Percentiles rank a stretch among this genome's conserved stretches.
Evolutionary conservation across 2,888 invertebrate genomes (phyloP).

Genomic region (Escarpia spicata): DNA sequence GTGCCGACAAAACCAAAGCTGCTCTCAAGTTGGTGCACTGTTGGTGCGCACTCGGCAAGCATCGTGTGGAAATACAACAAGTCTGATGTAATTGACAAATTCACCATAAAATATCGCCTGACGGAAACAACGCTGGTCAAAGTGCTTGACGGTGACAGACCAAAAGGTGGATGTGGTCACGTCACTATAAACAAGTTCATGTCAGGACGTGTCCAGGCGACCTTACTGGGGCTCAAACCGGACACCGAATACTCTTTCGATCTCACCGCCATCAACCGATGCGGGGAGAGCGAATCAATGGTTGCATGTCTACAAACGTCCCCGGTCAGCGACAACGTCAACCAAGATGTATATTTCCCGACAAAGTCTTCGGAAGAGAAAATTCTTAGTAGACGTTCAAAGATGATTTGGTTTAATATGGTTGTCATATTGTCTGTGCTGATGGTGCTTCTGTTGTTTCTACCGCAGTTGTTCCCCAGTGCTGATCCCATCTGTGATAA

Average conservation of each 20-base stretch:
- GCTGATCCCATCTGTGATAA: not conserved
- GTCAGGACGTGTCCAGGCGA: not conserved
- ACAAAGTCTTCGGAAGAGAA: not conserved
- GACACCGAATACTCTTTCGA: not conserved
- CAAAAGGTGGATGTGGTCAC: not conserved
- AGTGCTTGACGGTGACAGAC: not conserved
- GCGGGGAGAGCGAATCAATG: not conserved
- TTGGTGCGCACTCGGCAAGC: not conserved
- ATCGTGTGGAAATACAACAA: constrained; percentile 16
- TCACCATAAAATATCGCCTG: not conserved
- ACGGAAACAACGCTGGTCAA: not conserved
- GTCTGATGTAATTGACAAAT: not conserved
- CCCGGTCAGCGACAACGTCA: not conserved
- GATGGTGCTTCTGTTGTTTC: not conserved
- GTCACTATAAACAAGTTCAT: not conserved
- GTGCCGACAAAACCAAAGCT: not conserved
- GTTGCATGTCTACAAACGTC: not conserved
- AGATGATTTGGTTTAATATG: not conserved
- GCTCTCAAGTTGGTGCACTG: not conserved
- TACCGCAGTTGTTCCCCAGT: not conserved
- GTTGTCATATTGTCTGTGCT: not conserved
- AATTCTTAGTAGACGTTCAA: not conserved
- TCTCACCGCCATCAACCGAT: not conserved
- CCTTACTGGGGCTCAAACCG: not conserved
- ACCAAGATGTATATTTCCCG: not conserved